These are phyloP conservation scores for Sylvia atricapilla DNA, from an alignment of 2,113 vertebrate genomes.

Conservation along the genomic window DNA sequence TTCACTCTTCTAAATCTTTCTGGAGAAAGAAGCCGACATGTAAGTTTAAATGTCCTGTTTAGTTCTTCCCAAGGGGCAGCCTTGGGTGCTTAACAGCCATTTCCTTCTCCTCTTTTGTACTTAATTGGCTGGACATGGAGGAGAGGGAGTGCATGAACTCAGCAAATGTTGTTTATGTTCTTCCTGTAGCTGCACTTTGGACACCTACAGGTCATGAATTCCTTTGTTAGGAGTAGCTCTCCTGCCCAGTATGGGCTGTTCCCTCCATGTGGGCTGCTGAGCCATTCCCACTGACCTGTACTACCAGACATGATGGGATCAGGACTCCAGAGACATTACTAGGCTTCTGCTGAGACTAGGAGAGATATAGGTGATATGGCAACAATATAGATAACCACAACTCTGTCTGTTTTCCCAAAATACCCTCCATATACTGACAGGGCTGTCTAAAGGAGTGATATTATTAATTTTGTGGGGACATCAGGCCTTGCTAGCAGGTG, in stretches of 20 bases:
- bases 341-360: background rate
- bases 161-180: slow-evolving; percentile 12
- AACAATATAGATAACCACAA: background rate
- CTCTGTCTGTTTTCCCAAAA: background rate
- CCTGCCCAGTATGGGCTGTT: background rate
- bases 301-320: background rate
- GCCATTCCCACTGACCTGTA: background rate
- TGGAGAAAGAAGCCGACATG: background rate
- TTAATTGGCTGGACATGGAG: background rate
- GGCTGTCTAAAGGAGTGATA: background rate
- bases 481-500: background rate
- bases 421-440: background rate
- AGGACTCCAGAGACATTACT: background rate
- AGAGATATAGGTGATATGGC: background rate
- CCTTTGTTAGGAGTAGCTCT: background rate
- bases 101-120: background rate
- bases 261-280: background rate
- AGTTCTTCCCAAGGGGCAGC: background rate
- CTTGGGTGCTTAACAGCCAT: background rate
- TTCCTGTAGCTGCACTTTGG: slow-evolving; percentile 13
- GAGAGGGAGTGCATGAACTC: background rate
- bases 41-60: background rate
- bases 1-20: background rate
- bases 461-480: background rate
- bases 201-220: slow-evolving; percentile 3